Conservation (phyloP, 2,113 vertebrate species). For the Leptosomus discolor region DNA sequence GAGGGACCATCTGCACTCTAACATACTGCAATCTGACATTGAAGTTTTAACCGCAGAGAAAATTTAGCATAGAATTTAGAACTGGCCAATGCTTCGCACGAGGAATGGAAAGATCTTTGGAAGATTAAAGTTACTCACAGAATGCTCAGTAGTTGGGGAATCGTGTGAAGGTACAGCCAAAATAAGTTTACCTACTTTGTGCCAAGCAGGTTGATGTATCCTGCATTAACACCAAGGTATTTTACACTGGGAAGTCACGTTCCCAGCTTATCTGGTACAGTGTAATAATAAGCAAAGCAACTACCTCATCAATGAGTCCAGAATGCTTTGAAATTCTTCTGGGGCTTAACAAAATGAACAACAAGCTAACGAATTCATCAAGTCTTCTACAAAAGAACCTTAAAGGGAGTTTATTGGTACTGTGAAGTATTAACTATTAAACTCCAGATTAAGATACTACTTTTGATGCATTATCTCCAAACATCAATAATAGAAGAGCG, state of each 20-base stretch:
- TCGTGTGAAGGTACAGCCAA: conserved; percentile 63
- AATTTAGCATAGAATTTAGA: conserved; percentile 70
- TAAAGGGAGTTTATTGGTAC: conserved; percentile 66
- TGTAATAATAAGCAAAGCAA: conserved; percentile 41
- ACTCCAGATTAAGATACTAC: conserved; percentile 69
- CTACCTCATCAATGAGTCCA: conserved; percentile 64
- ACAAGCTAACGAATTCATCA: conserved; percentile 69
- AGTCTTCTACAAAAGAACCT: conserved; percentile 62
- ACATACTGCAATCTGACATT: conserved; percentile 30
- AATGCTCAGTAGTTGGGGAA: conserved; percentile 45
- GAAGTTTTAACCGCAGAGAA: conserved; percentile 42
- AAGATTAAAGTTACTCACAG: conserved; percentile 36
- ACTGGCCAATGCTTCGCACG: conserved; percentile 70
- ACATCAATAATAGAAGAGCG: conserved; percentile 58
- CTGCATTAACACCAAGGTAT: conserved; percentile 51
- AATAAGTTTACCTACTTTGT: conserved; percentile 52
- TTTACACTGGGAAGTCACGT: conserved; percentile 59
- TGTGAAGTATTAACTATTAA: conserved; percentile 45
- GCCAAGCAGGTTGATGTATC: conserved; percentile 55
- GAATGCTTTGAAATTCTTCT: conserved; percentile 57
- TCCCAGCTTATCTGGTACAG: conserved; percentile 49
- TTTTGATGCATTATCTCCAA: conserved; percentile 58
- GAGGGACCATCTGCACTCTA: conserved; percentile 51
- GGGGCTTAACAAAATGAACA: conserved; percentile 62
- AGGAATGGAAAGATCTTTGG: conserved; percentile 43